Conservation (phyloP, 92 coral and sea anemone genomes). For the Porites rus region DNA sequence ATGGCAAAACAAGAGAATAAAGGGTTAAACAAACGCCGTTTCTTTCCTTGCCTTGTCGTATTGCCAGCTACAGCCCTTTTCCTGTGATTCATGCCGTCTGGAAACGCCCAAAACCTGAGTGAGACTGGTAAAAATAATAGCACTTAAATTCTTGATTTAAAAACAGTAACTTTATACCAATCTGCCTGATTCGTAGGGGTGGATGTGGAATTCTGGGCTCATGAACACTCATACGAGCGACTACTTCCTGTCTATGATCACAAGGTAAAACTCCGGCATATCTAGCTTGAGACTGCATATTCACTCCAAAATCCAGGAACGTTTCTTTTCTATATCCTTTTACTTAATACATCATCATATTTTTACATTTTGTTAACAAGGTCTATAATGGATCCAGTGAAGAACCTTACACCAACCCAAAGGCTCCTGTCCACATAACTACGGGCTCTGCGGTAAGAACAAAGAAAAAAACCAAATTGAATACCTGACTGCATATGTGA, state of each 20-base stretch:
- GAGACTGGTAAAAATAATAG: too few relatives aligned
- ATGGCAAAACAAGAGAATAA: too few relatives aligned
- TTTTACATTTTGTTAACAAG: constrained; percentile 10
- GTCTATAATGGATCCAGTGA: constrained; percentile 83
- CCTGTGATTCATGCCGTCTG: too few relatives aligned
- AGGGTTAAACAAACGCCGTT: too few relatives aligned
- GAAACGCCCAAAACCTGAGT: too few relatives aligned
- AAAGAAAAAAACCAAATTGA: background rate
- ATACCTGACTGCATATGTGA: background rate
- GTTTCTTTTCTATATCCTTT: too few relatives aligned
- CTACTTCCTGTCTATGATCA: constrained; percentile 88
- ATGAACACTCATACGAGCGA: constrained; percentile 97
- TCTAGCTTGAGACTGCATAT: too few relatives aligned
- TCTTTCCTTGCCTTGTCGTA: too few relatives aligned
- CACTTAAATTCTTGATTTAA: too few relatives aligned
- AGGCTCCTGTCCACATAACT: constrained; percentile 96
- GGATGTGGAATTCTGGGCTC: constrained; percentile 94
- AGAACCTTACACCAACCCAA: constrained; percentile 90
- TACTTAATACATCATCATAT: too few relatives aligned
- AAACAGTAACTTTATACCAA: background rate
- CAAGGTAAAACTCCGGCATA: constrained; percentile 62
- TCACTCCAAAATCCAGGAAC: too few relatives aligned
- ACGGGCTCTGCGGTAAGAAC: constrained; percentile 97
- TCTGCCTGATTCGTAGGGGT: constrained; percentile 68
- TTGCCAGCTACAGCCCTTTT: too few relatives aligned